A percentile compares a stretch with the other conserved stretches of the same genome.
phyloP scores from a whole-genome alignment of 2,113 vertebrate genomes.

The Pristiophorus japonicus region DNA sequence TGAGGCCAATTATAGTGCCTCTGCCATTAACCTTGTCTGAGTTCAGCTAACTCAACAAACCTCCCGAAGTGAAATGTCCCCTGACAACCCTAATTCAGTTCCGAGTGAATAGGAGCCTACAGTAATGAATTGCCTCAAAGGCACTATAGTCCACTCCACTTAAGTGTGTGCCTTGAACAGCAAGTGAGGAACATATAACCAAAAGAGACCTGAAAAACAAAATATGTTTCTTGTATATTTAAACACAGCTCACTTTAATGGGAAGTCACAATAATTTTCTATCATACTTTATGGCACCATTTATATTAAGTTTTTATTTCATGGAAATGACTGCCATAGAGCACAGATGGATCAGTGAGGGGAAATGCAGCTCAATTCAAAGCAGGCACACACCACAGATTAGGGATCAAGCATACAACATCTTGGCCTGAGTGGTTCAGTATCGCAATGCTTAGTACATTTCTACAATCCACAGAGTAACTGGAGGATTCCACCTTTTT shows the following conservation, averaged over 20 bases:
- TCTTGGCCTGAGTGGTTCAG: not conserved
- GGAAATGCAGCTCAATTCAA: not conserved
- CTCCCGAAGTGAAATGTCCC: not conserved
- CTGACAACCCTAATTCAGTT: not conserved
- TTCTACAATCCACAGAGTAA: not conserved
- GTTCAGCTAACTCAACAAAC: not conserved
- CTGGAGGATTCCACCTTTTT: not conserved
- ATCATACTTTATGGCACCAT: not conserved
- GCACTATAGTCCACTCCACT: not conserved
- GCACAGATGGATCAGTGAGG: not conserved
- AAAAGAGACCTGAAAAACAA: not conserved
- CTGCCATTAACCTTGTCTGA: too few relatives aligned
- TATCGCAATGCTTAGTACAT: too few relatives aligned
- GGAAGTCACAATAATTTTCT: not conserved
- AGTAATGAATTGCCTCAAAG: not conserved
- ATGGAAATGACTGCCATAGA: not conserved
- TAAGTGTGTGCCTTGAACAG: not conserved
- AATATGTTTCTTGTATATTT: not conserved
- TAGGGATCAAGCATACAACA: not conserved
- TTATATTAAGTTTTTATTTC: not conserved
- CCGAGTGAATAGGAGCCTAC: not conserved
- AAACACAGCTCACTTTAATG: not conserved
- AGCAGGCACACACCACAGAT: not conserved
- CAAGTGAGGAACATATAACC: not conserved
- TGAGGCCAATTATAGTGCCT: not conserved